Conservation (phyloP, 2,888 invertebrate species). For the Argyresthia goedartella region DNA sequence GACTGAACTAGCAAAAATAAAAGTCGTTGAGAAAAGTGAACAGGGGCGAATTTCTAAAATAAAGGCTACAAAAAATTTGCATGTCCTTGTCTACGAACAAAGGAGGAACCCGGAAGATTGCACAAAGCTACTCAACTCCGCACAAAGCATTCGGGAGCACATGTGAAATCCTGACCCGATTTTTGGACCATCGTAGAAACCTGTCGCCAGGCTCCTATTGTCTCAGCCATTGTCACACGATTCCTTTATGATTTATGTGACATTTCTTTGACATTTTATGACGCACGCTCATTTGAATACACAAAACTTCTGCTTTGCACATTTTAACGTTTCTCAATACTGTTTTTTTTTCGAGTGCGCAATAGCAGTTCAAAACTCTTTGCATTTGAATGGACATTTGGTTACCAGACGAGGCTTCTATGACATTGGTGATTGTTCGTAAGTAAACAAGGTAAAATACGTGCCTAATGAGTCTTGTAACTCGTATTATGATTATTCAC, state of each 20-base stretch:
- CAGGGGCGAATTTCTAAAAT: conserved; percentile 19
- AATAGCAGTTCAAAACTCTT: conserved; percentile 36
- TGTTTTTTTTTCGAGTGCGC: conserved; percentile 49
- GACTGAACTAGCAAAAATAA: conserved; percentile 16
- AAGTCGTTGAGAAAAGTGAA: conserved; percentile 10
- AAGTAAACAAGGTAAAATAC: conserved; percentile 34
- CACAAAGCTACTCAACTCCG: conserved; percentile 32
- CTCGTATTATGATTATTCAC: no score
- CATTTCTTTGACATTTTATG: conserved; percentile 62
- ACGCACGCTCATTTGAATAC: conserved; percentile 64
- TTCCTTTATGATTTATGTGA: conserved; percentile 64
- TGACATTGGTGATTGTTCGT: conserved; percentile 26
- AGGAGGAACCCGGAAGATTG: conserved; percentile 59
- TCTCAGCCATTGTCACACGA: conserved; percentile 24
- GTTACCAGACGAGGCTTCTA: conserved; percentile 65
- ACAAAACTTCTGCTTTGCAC: conserved; percentile 58
- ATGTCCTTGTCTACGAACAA: conserved; percentile 39
- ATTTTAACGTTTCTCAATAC: conserved; percentile 47
- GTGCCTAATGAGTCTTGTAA: background rate
- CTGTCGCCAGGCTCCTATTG: conserved; percentile 39
- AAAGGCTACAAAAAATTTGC: conserved; percentile 47
- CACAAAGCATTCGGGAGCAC: conserved; percentile 45
- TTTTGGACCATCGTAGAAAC: conserved; percentile 42
- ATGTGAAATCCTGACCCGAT: conserved; percentile 66
- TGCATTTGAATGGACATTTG: conserved; percentile 66